Conservation (phyloP, 1,140 invertebrate species). For the Ceratosolen solmsi region DNA sequence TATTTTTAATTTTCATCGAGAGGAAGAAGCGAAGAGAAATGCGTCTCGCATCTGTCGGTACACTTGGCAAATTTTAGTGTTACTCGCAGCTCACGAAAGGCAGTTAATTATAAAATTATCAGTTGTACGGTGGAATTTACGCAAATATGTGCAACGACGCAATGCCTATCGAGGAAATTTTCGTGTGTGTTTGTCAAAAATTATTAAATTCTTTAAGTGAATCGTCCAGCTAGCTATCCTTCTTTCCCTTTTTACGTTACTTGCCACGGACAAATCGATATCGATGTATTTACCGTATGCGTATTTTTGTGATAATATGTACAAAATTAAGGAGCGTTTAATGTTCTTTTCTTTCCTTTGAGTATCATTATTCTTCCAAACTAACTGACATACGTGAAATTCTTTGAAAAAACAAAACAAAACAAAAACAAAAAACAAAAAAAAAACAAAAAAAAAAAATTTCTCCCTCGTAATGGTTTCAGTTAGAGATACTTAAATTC, state of each 20-base stretch:
- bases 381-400: background rate
- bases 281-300: background rate
- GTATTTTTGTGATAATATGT: background rate
- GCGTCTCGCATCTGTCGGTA: background rate
- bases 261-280: background rate
- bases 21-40: background rate
- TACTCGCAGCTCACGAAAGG: background rate
- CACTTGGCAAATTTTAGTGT: constrained; percentile 33
- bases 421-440: too few relatives aligned
- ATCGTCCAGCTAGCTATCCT: background rate
- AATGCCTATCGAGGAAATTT: background rate
- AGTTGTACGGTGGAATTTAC: background rate
- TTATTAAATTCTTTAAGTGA: constrained; percentile 25
- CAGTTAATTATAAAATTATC: constrained; percentile 19
- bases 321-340: too few relatives aligned
- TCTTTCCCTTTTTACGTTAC: background rate
- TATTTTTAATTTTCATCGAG: constrained; percentile 34
- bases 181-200: background rate
- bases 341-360: too few relatives aligned
- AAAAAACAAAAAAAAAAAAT: too few relatives aligned
- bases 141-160: background rate
- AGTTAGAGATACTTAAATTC: background rate
- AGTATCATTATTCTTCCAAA: background rate
- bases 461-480: background rate
- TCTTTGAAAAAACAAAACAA: background rate